Base-by-base conservation (phyloP, 23 tunicate genomes). In the Halocynthia aurantium region DNA sequence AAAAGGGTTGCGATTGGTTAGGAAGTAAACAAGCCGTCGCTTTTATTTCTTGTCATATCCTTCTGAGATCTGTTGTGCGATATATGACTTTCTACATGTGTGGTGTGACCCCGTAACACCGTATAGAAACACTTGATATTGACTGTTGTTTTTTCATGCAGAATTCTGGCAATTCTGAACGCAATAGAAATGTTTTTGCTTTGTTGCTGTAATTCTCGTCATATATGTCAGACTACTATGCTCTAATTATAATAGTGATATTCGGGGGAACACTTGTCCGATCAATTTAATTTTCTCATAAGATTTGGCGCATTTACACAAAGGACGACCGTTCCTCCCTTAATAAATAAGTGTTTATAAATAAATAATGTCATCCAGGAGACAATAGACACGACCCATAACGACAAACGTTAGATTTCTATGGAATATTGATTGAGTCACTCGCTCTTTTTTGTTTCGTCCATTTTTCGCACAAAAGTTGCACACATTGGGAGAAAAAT, bases 341-440 rank as follows among this genome's bases (percentile, higher is more conserved):
- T 74, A 54, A 53, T 56, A 74, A 74, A 74, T 54, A 74, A 74
- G 78, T 74, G 78, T 74, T 74, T 74, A 74, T 74, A 74, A 74
- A 74, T 74, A 74, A 74, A 74, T 74, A 74, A 74, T 74, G 78
- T 74, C 78, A 74, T 74, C 78, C 22, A n/a, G 22, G 78, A 54
- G 31, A 74, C 78, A 74, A 74, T 74, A 56, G 78, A 74, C n/a
- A 22, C 78, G 55, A 54, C 56, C 78, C 62, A 31, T 31, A 20
- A 74, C 78, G 62, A 54, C 76, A 74, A 53, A 74, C 78, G 44
- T 53, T 18, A 55, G 20, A 74, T 74, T 56, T 74, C 78, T 74
- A 52, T 54, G 62, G 40, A 8, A 31, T 74, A 74, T 74, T 74
- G 78, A 74, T 74, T 74, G 60, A 53, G 56, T 54, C 60, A 54